These are phyloP conservation scores for Cyanistes caeruleus DNA, from an alignment of 2,113 vertebrate genomes.

Conservation along the genomic window DNA sequence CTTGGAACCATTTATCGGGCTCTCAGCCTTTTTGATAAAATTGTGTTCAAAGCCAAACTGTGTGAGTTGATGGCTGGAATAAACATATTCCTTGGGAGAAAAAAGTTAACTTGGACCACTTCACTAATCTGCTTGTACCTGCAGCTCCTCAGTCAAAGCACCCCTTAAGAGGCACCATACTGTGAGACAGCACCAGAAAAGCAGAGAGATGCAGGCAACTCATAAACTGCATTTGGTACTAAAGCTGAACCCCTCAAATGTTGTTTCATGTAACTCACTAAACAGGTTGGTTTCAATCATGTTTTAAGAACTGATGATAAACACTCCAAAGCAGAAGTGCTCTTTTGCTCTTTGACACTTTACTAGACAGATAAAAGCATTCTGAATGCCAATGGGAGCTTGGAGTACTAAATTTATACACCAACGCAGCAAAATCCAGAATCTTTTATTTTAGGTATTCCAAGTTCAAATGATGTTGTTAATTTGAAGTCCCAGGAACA, in stretches of 20 bases:
- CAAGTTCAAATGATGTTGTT: background rate
- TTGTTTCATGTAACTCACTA: background rate
- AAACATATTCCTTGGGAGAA: background rate
- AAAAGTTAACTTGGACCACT: background rate
- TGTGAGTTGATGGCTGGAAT: background rate
- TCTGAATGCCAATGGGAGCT: background rate
- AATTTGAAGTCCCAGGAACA: background rate
- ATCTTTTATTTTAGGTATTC: background rate
- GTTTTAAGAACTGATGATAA: background rate
- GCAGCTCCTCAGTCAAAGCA: background rate
- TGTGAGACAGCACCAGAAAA: background rate
- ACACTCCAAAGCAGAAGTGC: background rate
- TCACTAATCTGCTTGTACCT: background rate
- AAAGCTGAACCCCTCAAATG: background rate
- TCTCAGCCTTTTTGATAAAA: background rate
- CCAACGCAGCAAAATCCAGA: background rate
- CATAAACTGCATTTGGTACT: background rate
- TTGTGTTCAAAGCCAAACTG: background rate
- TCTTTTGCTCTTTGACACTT: background rate
- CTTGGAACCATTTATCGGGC: background rate
- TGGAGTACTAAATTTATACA: background rate
- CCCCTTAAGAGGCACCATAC: fast-evolving
- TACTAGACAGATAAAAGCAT: fast-evolving
- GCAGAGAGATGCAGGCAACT: background rate
- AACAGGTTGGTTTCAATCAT: background rate